Base-by-base conservation (phyloP, 1,140 invertebrate genomes). In the Brachionus plicatilis region DNA sequence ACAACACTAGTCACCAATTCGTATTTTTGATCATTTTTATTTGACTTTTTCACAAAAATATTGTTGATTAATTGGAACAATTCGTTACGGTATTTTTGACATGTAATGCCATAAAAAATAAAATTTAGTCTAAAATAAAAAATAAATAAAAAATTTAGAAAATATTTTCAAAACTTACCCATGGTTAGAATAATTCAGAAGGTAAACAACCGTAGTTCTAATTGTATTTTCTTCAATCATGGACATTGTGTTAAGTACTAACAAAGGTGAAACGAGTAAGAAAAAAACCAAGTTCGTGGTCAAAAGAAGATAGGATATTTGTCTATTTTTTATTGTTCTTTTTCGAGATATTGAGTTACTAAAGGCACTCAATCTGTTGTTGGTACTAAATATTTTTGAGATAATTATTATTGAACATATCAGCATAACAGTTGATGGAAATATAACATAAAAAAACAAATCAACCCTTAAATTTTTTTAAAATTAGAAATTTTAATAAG, bases 91-190 rank as follows among this genome's bases (percentile, higher is more conserved):
- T 82, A 82, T 47, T 82, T 82, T 82, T 82, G 37, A 65, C 79
- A 82, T 27, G 79, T 82, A n/a, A 82, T 82, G 7, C 79, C 79
- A 45, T 82, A 82, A n/a, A 82, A 82, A n/a, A 82, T 82, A 68
- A 82, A 82, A 65, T 82, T 82, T 20, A 82, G 41, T 8, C 79
- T 29, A 43, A 45, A 20, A 24, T n/a, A 76, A 50, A 27, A 50
- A 27, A 20, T 9, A 14, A n/a, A 27, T 20, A 12, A 65, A 47
- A 65, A 47, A 65, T 43, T 37, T 4, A 37, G 12, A 37, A 24
- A 27, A 41, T 37, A n/a, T 45, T 29, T 60, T 20, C 11, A 8
- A 45, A 43, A 68, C 43, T 65, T 82, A 82, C 79, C 53, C 53
- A 47, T 82, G 79, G 29, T 82, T 82, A 9, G 79, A 82, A 82